A percentile compares a stretch with the other conserved stretches of the same genome.
These are phyloP conservation scores for Seriola dumerili DNA, from an alignment of 2,113 vertebrate genomes.

Conservation along the genomic window DNA sequence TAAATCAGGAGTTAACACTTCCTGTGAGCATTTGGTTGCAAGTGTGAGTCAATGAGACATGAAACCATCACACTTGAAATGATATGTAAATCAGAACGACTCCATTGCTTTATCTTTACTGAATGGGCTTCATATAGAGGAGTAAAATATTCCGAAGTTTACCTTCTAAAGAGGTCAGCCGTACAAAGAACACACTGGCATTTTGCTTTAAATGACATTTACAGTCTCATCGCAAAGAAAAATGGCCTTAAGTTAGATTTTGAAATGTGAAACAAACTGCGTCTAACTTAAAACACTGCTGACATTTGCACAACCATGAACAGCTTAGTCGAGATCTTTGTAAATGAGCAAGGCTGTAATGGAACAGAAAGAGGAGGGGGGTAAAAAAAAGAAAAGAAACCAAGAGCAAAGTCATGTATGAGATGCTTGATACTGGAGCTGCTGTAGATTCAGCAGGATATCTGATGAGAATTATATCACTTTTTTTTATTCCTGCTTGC, in stretches of 20 bases:
- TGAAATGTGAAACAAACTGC: slow-evolving; percentile 69
- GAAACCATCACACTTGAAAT: slow-evolving; percentile 5
- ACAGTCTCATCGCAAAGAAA: slow-evolving; percentile 45
- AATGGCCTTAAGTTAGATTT: slow-evolving; percentile 53
- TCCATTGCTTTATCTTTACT: not conserved
- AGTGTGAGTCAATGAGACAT: slow-evolving; percentile 15
- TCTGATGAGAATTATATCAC: slow-evolving; percentile 15
- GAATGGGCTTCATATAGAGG: not conserved
- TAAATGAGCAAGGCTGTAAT: slow-evolving; percentile 20
- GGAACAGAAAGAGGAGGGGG: not conserved
- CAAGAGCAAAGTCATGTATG: slow-evolving; percentile 4
- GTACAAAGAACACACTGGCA: slow-evolving; percentile 64
- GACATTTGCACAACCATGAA: slow-evolving; percentile 65
- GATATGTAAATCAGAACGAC: not conserved
- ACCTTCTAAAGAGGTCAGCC: slow-evolving; percentile 61
- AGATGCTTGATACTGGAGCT: slow-evolving; percentile 2
- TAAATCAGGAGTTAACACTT: slow-evolving; percentile 14
- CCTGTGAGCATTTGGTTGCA: slow-evolving; percentile 1
- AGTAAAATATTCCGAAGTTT: slow-evolving; percentile 52
- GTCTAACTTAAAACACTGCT: slow-evolving; percentile 53
- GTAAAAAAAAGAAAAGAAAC: not conserved
- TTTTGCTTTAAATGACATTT: slow-evolving; percentile 75
- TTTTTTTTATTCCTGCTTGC: not conserved
- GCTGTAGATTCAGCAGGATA: slow-evolving; percentile 2
- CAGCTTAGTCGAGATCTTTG: slow-evolving; percentile 10